phyloP scores from a whole-genome alignment of 2,888 invertebrate species.

The Trachelus iudaicus region DNA sequence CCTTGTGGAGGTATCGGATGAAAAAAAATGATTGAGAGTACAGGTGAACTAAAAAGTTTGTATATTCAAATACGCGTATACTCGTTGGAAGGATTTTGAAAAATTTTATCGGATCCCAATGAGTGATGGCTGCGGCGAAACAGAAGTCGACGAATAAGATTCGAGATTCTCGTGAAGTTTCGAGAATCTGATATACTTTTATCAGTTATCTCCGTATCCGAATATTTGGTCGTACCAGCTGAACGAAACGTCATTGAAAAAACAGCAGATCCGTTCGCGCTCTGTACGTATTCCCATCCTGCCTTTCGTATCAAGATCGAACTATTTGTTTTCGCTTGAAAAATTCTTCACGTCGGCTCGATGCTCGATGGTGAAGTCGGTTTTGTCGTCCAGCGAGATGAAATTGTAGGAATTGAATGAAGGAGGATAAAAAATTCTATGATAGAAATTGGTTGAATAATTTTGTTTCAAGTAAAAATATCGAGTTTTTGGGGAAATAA shows the following conservation, averaged over 20 bases:
- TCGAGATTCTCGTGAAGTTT: neutral
- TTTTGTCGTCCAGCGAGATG: neutral
- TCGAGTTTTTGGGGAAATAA: neutral
- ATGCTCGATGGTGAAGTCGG: neutral
- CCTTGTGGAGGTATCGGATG: neutral
- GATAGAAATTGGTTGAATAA: neutral
- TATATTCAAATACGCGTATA: neutral
- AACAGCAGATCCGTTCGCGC: neutral
- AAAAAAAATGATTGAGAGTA: too few species aligned
- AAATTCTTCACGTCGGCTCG: neutral
- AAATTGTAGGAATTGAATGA: neutral
- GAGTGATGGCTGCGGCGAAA: neutral
- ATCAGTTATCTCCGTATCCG: neutral
- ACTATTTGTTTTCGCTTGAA: neutral
- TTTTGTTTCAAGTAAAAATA: neutral
- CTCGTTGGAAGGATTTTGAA: neutral
- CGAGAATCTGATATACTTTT: neutral
- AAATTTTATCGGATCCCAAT: neutral
- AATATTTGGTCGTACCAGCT: neutral
- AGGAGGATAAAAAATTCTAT: neutral
- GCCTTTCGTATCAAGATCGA: neutral
- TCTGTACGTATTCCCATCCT: neutral
- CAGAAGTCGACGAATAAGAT: neutral
- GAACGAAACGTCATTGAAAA: neutral
- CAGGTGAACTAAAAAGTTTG: neutral